Percentiles rank a stretch among this genome's conserved stretches.
Evolutionary conservation across 1,140 invertebrate species (phyloP).

Genomic region (Eupeodes corollae): DNA sequence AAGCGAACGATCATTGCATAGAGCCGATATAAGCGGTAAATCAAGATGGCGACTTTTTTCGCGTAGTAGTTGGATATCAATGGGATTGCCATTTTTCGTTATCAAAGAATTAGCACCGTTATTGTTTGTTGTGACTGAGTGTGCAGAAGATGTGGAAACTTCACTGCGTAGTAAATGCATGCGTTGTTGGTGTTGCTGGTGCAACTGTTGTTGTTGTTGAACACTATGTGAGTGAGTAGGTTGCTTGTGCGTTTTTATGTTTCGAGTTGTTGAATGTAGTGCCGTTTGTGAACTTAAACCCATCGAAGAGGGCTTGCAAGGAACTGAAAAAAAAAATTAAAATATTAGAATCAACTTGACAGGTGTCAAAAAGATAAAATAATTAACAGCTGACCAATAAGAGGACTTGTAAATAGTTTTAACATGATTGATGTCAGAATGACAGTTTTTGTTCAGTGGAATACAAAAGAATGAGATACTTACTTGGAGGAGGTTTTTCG

Average conservation of each 20-base stretch:
- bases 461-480: no score
- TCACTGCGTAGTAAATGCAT: no score
- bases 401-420: no score
- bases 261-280: slow-evolving; percentile 14
- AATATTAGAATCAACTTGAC: slow-evolving; percentile 7
- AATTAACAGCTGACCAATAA: no score
- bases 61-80: slow-evolving; percentile 68
- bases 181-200: slow-evolving; percentile 12
- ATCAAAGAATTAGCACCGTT: no score
- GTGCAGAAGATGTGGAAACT: no score
- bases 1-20: slow-evolving; percentile 78
- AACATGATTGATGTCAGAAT: no score
- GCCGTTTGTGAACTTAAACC: slow-evolving; percentile 18
- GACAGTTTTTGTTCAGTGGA: no score
- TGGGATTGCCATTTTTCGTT: slow-evolving; percentile 17
- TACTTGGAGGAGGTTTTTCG: slow-evolving; percentile 35
- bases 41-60: slow-evolving; percentile 81
- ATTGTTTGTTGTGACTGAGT: no score
- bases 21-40: slow-evolving; percentile 73
- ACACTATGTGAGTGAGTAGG: slow-evolving; percentile 2
- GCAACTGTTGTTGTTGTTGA: slow-evolving; percentile 15
- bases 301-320: slow-evolving; percentile 19
- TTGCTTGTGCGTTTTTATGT: slow-evolving; percentile 14
- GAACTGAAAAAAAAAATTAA: slow-evolving; percentile 17
- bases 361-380: no score